Base-by-base conservation (phyloP, 2,113 vertebrate species). In the Carassius auratus region DNA sequence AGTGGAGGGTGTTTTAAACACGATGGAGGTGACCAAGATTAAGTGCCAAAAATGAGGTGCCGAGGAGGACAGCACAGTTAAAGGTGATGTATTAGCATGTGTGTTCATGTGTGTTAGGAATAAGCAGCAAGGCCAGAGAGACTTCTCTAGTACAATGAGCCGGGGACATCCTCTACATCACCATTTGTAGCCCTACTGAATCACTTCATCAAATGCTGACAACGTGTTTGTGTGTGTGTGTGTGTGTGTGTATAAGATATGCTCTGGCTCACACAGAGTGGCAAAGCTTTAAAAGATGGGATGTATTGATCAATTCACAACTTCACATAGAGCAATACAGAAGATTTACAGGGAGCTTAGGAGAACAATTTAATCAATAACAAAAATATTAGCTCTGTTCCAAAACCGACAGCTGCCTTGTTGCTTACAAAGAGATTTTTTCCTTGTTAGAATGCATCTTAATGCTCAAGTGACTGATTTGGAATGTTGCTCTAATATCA, bases 61-160 rank as follows among this genome's bases (percentile, higher is more conserved):
- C 66, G n/a, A 66, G 9, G 61, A 5, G 61, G 61, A 66, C n/a
- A 48, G 61, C n/a, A 42, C 21, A 68, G 42, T 68, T 66, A 81
- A 50, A 68, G 79, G n/a, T 81, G 79, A 81, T 50, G 79, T 81
- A 50, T 66, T 15, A 48, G 79, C 10, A 10, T 66, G 78, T 66
- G 14, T 19, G 76, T 79, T 36, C 38, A 5, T 61, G 55, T 42
- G 15, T n/a, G 36, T 26, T 23, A 23, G 33, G 10, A 79, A 61
- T n/a, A n/a, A 23, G 36, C 13, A 2, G 57, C 57, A 62, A 79
- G 33, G 61, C 76, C 33, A 79, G 30, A 79, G 36, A 62, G 76
- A 42, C 55, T 42, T 50, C 14, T 21, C 42, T 52, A 42, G n/a
- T 61, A 76, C 45, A 38, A 78, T 78, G 17, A 78, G 76, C 30